Base-by-base conservation (phyloP, 2,888 invertebrate species). In the Balanococcus diminutus region DNA sequence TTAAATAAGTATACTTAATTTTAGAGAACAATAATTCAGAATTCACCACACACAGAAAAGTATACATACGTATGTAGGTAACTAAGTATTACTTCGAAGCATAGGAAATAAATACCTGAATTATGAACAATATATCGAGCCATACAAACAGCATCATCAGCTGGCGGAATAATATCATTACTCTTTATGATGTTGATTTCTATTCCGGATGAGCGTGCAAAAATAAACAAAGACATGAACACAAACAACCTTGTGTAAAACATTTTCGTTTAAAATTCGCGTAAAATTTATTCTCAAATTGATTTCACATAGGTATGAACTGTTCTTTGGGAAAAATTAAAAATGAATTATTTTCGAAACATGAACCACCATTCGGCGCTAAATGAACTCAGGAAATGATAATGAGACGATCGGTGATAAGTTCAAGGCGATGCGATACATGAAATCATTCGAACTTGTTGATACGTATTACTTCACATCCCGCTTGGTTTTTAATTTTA, bases 121-220 rank as follows among this genome's bases (percentile, higher is more conserved):
- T 93, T 92, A 89, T 94, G 94, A 84, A 94, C 92, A 79, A 95
- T 92, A 88, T 93, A 95, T 91, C 95, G 91, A 9, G 94, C 94
- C 93, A 94, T 94, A 86, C 92, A 90, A 6, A 94, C 93, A 19
- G 92, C 89, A 88, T 94, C 90, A 39, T 91, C 91, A 87, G 92
- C 92, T 82, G 93, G 92, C 4, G 94, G 94, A 25, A 85, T n/a
- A 4, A 32, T 31, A 28, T n/a, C n/a, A 28, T 75, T 46, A 51
- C 14, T 46, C 19, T 42, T 32, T 31, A 72, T 14, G 1, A 85
- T 46, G 19, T 67, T 75, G 8, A 85, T 79, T 28, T 85, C 46
- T 19, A 85, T 0, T 19, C 42, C 46, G 46, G 19, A 79, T 19
- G n/a, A n/a, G n/a, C 22, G 75, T 36, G 5, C 75, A 5, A 36